Conservation (phyloP, 35 echinoderm and acorn worm genomes). For the Apostichopus californicus region DNA sequence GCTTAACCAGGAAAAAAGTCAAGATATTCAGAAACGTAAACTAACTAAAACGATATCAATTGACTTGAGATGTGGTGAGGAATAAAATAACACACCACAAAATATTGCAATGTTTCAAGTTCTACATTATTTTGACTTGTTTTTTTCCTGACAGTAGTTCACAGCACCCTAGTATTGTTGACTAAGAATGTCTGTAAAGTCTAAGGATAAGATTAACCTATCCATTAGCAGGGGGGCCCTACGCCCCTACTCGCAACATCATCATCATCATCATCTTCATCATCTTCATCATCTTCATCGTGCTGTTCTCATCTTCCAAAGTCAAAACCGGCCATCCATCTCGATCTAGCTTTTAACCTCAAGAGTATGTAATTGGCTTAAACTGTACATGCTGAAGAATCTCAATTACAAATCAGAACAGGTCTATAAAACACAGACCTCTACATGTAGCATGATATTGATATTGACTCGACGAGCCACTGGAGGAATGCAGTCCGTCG, state of each 20-base stretch:
- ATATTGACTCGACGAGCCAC: constrained; percentile 9
- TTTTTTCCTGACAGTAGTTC: too few relatives aligned
- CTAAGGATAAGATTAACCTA: background rate
- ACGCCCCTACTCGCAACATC: background rate
- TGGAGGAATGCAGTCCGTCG: constrained; percentile 1
- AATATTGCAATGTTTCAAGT: too few relatives aligned
- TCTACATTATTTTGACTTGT: too few relatives aligned
- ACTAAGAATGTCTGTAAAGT: background rate
- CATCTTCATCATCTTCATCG: background rate
- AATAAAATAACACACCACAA: too few relatives aligned
- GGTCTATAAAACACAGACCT: constrained; percentile 2
- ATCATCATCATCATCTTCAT: background rate
- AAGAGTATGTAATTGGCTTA: constrained; percentile 34
- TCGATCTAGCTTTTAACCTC: background rate
- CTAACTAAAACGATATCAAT: too few relatives aligned
- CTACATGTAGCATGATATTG: background rate
- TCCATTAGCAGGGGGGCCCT: constrained; percentile 25
- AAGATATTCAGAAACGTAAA: too few relatives aligned
- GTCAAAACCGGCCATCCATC: constrained; percentile 28
- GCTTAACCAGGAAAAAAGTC: too few relatives aligned
- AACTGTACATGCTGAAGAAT: constrained; percentile 4
- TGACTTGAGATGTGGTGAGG: too few relatives aligned
- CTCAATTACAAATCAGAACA: constrained; percentile 34
- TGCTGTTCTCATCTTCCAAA: background rate
- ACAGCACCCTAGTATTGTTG: too few relatives aligned